These are phyloP conservation scores for Sarcoramphus papa DNA, from an alignment of 2,797 vertebrate species.

Conservation along the genomic window DNA sequence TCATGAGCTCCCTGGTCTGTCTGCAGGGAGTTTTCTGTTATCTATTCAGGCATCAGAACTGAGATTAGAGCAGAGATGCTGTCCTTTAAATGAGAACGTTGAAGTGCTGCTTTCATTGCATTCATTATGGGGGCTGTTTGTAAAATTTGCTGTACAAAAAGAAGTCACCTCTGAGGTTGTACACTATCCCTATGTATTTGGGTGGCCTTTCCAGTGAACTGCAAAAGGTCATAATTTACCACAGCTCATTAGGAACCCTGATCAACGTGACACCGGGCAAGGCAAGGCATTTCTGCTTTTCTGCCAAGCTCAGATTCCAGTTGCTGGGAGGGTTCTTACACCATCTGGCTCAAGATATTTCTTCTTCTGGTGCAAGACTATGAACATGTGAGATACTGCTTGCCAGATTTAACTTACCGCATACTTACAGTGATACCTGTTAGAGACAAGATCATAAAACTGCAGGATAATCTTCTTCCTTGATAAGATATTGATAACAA, in stretches of 20 bases:
- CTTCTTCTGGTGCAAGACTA: neutral
- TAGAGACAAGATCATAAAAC: neutral
- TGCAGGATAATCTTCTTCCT: neutral
- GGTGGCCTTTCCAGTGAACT: neutral
- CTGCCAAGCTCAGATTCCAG: constrained; percentile 6
- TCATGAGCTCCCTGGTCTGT: neutral
- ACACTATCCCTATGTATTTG: neutral
- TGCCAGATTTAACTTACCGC: neutral
- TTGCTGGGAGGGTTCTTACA: neutral
- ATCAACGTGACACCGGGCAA: neutral
- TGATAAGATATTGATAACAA: neutral
- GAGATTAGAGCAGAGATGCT: neutral
- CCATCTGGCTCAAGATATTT: neutral
- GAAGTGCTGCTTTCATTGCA: neutral
- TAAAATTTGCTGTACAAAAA: neutral
- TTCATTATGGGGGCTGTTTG: neutral
- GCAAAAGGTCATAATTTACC: neutral
- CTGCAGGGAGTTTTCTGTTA: neutral
- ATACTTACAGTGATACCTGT: neutral
- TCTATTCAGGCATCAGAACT: neutral
- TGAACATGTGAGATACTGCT: neutral
- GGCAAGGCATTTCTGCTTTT: neutral
- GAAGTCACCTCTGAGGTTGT: neutral
- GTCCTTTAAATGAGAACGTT: neutral
- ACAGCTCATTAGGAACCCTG: neutral